Evolutionary conservation across 2,113 vertebrate genomes (phyloP), one percentile per base, ranked within the genome.

Genomic region (Atrichornis clamosus): DNA sequence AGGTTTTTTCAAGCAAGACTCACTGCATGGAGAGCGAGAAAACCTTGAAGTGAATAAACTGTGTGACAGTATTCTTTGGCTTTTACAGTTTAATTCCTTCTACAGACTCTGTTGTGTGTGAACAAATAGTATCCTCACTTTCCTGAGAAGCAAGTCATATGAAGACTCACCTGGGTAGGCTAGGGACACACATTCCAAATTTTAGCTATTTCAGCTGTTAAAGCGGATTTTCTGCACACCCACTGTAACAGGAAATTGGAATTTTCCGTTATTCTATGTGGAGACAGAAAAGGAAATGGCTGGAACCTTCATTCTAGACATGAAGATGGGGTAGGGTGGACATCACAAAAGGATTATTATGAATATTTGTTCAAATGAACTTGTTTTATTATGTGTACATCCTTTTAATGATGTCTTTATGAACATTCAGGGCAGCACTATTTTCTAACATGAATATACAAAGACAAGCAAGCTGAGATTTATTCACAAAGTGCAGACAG

Each of bases 21-120:
- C 62, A 47, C 39, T 83, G 33, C 35, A 80, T 2, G 23, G 75
- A 63, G 24, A 90, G 17, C 0, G 1, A 74, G 28, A 83, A 91
- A 93, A 65, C 44, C 52, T 91, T 90, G 64, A 39, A 86, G 58
- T 0, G 0, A 56, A 55, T 90, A 92, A 77, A 63, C 20, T 69
- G 37, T 68, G 58, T 80, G 78, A 65, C 20, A 67, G 13, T 78
- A 55, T 87, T 47, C 68, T 82, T 93, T 89, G 59, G 22, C 63
- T 84, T 92, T 84, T 50, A 23, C 53, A 52, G 13, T 87, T 95
- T 78, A 91, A 87, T 93, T 90, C 84, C 24, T 93, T 69, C 65
- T 52, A 26, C 19, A 77, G 79, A 6, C 69, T 88, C 27, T 78
- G 39, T 41, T 41, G 39, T 41, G 33, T 60, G 41, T 74, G 42